Percentiles rank a stretch among this genome's conserved stretches.
These are phyloP conservation scores for Heteractis magnifica DNA, from an alignment of 92 coral and sea anemone species.

Conservation along the genomic window DNA sequence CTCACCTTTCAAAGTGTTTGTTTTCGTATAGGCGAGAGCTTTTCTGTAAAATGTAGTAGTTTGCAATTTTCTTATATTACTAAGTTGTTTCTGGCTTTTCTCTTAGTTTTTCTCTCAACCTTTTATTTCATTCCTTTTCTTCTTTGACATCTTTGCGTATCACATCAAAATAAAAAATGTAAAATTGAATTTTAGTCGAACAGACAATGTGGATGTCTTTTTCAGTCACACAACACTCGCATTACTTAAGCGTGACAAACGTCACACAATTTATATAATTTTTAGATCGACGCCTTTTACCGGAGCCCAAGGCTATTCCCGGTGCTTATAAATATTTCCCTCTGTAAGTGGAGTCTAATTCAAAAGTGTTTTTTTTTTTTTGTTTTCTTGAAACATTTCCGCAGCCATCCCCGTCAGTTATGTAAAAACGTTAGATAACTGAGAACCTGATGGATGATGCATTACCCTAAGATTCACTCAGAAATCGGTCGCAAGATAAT, in stretches of 20 bases:
- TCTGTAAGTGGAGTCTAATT: slow-evolving; percentile 9
- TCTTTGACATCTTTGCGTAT: too few species aligned
- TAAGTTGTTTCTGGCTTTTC: too few species aligned
- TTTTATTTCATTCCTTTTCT: too few species aligned
- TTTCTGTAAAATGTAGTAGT: too few species aligned
- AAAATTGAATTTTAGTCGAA: neutral
- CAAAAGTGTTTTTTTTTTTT: slow-evolving; percentile 13
- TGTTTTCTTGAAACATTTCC: slow-evolving; percentile 25
- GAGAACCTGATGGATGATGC: neutral
- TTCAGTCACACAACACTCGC: neutral
- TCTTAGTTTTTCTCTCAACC: too few species aligned
- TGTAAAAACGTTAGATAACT: slow-evolving; percentile 9
- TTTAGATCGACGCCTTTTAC: neutral
- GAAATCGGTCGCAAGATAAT: slow-evolving; percentile 1
- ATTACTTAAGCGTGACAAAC: neutral
- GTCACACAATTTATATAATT: slow-evolving; percentile 9
- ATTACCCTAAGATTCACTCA: neutral
- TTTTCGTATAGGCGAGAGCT: too few species aligned
- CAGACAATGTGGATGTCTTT: neutral
- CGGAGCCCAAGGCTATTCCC: slow-evolving; percentile 10
- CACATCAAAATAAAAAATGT: neutral
- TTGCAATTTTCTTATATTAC: neutral
- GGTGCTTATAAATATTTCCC: neutral
- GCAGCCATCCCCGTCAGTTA: neutral
- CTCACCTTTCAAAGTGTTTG: neutral